These are phyloP conservation scores for Leptocoma aspasia DNA, from an alignment of 2,113 vertebrate genomes.

Conservation along the genomic window DNA sequence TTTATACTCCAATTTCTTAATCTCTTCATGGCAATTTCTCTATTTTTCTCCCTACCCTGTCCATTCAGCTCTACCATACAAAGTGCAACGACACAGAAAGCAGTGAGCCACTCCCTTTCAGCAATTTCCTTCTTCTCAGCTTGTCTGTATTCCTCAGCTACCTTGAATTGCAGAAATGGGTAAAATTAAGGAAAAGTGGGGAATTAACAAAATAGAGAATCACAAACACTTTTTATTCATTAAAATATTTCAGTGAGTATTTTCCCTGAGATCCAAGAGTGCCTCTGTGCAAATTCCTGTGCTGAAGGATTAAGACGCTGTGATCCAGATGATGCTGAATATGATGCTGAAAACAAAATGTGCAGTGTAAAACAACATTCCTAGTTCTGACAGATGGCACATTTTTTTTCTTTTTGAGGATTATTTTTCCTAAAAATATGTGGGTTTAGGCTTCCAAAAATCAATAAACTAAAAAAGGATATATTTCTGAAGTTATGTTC, in stretches of 20 bases:
- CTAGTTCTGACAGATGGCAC: slow-evolving; percentile 27
- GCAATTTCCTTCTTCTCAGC: neutral
- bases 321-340: slow-evolving; percentile 20
- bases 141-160: neutral
- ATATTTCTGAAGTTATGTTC: neutral
- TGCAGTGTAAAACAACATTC: slow-evolving; percentile 2
- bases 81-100: neutral
- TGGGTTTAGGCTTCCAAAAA: neutral
- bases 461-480: neutral
- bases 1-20: neutral
- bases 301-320: neutral
- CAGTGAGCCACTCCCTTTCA: neutral
- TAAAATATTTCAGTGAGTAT: neutral
- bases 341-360: slow-evolving; percentile 7
- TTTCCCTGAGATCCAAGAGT: neutral
- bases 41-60: neutral
- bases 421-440: neutral
- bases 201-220: neutral
- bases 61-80: neutral
- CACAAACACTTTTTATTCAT: neutral
- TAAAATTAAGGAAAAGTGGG: neutral
- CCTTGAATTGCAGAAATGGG: neutral
- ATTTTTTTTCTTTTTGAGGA: neutral
- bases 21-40: neutral
- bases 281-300: neutral